A percentile compares a stretch with the other conserved stretches of the same genome.
Evolutionary conservation across 2,113 vertebrate genomes (phyloP).

Genomic region (Callopanchax toddi): DNA sequence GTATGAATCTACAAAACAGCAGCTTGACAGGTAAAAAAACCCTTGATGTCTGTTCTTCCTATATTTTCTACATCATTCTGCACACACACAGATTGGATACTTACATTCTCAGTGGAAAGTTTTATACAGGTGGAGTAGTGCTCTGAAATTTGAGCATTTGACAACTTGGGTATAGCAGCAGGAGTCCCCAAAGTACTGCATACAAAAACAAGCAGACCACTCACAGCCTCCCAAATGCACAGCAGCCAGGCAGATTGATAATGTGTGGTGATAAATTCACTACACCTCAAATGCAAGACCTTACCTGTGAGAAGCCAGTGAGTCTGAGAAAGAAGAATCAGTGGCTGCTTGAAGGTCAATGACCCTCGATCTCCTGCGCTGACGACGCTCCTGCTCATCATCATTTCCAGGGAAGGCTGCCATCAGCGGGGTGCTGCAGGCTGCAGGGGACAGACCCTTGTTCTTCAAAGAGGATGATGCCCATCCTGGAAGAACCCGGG

Average conservation of each 20-base stretch:
- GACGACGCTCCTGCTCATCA: constrained; percentile 87
- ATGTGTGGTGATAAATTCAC: background rate
- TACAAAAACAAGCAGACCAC: constrained; percentile 27
- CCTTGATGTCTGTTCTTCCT: no score
- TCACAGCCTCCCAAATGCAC: background rate
- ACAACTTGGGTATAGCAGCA: constrained; percentile 82
- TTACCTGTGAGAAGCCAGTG: constrained; percentile 73
- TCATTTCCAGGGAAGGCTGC: constrained; percentile 87
- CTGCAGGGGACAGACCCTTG: constrained; percentile 66
- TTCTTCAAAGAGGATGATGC: constrained; percentile 65
- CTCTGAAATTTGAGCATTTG: constrained; percentile 89
- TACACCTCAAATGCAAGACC: background rate
- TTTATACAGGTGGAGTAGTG: constrained; percentile 97
- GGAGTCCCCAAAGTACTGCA: constrained; percentile 78
- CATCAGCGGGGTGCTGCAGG: constrained; percentile 81
- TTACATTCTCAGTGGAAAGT: constrained; percentile 93
- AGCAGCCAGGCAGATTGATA: background rate
- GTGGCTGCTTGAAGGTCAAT: constrained; percentile 80
- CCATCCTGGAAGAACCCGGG: constrained; percentile 69
- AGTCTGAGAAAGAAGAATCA: constrained; percentile 76
- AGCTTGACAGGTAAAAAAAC: no score
- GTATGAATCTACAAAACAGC: no score
- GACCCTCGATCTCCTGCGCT: constrained; percentile 86
- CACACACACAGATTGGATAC: constrained; percentile 47
- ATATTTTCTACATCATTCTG: background rate